phyloP scores from a whole-genome alignment of 2,113 vertebrate genomes.

The Indri indri region DNA sequence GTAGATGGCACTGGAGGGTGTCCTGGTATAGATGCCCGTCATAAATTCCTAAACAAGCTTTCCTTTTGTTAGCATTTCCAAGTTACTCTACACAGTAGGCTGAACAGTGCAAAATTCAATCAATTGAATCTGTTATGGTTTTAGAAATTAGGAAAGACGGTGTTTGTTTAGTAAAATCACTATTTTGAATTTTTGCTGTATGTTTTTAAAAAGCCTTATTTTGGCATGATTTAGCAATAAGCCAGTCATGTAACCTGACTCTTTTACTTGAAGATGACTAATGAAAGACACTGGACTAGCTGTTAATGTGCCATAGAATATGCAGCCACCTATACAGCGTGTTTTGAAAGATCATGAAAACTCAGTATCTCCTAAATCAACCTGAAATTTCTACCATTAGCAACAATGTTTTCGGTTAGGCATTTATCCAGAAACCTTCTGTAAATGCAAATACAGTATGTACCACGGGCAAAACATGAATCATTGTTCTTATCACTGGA shows the following conservation, averaged over 20 bases:
- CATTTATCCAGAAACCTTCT: background rate
- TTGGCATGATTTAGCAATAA: background rate
- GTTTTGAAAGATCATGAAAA: background rate
- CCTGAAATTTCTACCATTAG: background rate
- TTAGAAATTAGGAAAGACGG: background rate
- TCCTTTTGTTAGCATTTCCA: background rate
- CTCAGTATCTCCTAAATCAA: background rate
- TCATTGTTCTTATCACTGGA: background rate
- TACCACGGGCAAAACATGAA: background rate
- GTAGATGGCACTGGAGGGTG: no score
- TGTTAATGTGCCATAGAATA: background rate
- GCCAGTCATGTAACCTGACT: background rate
- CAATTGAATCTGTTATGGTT: background rate
- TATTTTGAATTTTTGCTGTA: background rate
- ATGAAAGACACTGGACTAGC: background rate
- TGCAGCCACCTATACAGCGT: background rate
- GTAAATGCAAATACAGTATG: background rate
- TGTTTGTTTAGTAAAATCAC: background rate
- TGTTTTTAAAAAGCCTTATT: background rate
- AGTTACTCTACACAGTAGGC: background rate
- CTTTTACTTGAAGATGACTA: background rate
- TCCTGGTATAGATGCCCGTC: accelerated
- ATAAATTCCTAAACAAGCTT: background rate
- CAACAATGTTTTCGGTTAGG: background rate
- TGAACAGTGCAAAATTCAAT: background rate